Base-by-base conservation (phyloP, 2,113 vertebrate species). In the Gallinago paraguaiae region DNA sequence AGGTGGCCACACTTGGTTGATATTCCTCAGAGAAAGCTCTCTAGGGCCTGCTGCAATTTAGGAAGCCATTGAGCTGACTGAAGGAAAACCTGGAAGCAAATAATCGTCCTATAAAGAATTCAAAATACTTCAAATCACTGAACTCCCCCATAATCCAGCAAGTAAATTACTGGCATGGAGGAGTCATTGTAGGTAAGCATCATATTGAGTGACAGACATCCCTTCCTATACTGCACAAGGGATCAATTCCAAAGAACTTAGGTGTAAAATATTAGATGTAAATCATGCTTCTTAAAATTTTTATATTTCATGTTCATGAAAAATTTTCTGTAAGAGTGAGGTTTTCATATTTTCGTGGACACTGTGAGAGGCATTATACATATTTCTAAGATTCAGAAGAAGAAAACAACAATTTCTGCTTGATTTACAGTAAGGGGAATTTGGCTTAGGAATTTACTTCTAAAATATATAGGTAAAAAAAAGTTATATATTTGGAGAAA, bases 261-360 rank as follows among this genome's bases (percentile, higher is more conserved):
- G 7, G 11, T 45, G 24, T 43, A 80, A 76, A 82, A 43, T 43
- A 61, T 41, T 41, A n/a, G 14, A 31, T 17, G 7, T 30, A 46
- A 86, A 81, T 60, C 11, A 50, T 4, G 13, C 2, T 56, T 33
- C 10, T 60, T 61, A 28, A 35, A 15, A 4, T 28, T 56, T 63
- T 51, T 33, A 4, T 33, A 35, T 39, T 80, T 69, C 25, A 53
- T 13, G 10, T 27, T 56, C 7, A 46, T 33, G 3, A 51, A 85
- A 41, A 37, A 0, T 33, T 72, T 8, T 74, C 37, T n/a, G 8
- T 51, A 48, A 41, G 35, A 41, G 1, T 0, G 2, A 86, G n/a
- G 3, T 7, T 85, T 64, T 54, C 28, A 54, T 86, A 64, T 86
- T 27, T 61, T 2, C 31, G 17, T 25, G 13, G 19, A 43, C 3